Base-by-base conservation (phyloP, 2,113 vertebrate species). In the Bubo bubo region DNA sequence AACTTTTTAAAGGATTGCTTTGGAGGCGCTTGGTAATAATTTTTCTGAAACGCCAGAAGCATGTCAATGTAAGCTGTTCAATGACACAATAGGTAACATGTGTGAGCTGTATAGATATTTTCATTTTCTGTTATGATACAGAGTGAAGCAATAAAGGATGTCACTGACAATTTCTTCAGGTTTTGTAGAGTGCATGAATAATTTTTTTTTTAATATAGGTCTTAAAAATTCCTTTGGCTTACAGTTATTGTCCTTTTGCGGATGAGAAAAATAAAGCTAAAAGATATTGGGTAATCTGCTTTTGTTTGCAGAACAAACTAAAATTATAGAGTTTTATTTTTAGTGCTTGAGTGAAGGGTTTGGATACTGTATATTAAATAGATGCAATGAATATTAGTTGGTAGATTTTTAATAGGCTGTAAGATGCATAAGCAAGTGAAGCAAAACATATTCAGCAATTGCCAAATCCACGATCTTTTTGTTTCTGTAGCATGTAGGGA, bases 11-110 rank as follows among this genome's bases (percentile, higher is more conserved):
- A 56, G 75, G 8, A 67, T 83, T 35, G 22, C 45, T 88, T 88
- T 80, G 30, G 23, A 75, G 82, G 83, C 35, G 15, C 43, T 75
- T 14, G 3, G 5, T 74, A 41, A 32, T 62, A 1, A 6, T 71
- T 90, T 75, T 82, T 60, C 27, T 68, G 62, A 49, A 0, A 0
- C 1, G 4, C 56, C 27, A 45, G 47, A 92, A 76, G 28, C 37
- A 58, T 71, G 23, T 90, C 13, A 23, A 50, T 72, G 28, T 86
- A 66, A 91, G 6, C 32, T 70, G 30, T 67, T 87, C 24, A 50
- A 0, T 52, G 35, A 35, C 43, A 52, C 20, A 43, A 5, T 10
- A 58, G 16, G 28, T 47, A 11, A 8, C 1, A 45, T 30, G 4
- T 43, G 21, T 81, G 52, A 87, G 11, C 41, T 67, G 5, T 55